Base-by-base conservation (phyloP, 92 coral and sea anemone genomes). In the Desmophyllum pertusum region DNA sequence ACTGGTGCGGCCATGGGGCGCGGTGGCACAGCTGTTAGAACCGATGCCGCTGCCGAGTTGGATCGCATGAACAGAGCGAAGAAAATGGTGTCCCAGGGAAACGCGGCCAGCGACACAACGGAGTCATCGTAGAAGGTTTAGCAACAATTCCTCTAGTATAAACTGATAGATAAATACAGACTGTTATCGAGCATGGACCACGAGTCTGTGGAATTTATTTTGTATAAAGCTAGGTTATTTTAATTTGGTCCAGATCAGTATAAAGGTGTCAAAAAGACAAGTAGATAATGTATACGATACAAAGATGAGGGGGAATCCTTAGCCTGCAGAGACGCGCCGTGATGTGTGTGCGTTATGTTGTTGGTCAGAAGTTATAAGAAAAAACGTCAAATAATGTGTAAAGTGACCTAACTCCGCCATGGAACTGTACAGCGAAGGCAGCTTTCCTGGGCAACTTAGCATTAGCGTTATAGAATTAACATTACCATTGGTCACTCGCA, bases 31-130 rank as follows among this genome's bases (percentile, higher is more conserved):
- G 88, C 93, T 18, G 99, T 86, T 8, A 88, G 99, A 27, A 93
- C 92, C 59, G 99, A 96, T 79, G 99, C 99, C 7, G 98, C 96
- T 41, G 99, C 99, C 14, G 99, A 97, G 75, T 84, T 97, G 70
- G 97, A 94, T 62, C 98, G 98, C 64, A 97, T 97, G 99, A 97
- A 92, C 78, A 81, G 98, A 85, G 91, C 94, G 29, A 94, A 95
- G 90, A 97, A 94, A 88, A 74, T 94, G 19, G 89, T 90, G 55
- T 51, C 88, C 25, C 87, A 62, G 46, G 80, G 81, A 76, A 90
- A 88, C 76, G 81, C 89, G 52, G 71, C 89, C 42, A 73, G 81
- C 59, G 94, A 91, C 37, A 63, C 90, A 23, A 63, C 87, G 33
- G 90, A 83, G 66, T 64, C 90, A 39, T 81, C 90, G n/a, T 87